Evolutionary conservation across 2,888 invertebrate species (phyloP).

Genomic region (Euplexia lucipara): DNA sequence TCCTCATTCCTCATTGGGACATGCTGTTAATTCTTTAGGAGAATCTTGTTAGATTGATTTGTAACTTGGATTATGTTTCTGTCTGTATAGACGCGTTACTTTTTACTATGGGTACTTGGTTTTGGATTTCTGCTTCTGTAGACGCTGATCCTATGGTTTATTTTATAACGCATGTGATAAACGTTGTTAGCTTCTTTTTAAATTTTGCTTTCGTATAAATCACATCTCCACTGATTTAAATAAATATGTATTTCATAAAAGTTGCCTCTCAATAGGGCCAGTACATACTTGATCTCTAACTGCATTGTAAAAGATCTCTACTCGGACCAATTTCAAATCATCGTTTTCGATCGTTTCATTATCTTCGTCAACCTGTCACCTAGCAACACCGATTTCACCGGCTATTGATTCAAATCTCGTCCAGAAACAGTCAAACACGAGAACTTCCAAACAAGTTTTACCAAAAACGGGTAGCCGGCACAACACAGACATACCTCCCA

Average conservation of each 20-base stretch:
- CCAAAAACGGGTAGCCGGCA: conserved; percentile 70
- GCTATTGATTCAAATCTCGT: conserved; percentile 42
- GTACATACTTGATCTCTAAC: conserved; percentile 13
- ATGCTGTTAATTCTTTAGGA: conserved; percentile 27
- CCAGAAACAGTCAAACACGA: conserved; percentile 48
- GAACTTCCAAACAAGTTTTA: conserved; percentile 60
- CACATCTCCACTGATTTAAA: not conserved
- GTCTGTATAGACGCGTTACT: not conserved
- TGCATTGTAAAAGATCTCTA: conserved; percentile 2
- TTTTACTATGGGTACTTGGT: not conserved
- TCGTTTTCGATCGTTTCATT: conserved; percentile 13
- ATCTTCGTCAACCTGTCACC: conserved; percentile 29
- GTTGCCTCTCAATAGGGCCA: conserved; percentile 32
- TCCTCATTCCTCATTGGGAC: conserved; percentile 39
- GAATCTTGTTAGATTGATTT: conserved; percentile 43
- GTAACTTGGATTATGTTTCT: conserved; percentile 15
- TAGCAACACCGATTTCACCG: conserved; percentile 40
- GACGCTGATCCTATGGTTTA: not conserved
- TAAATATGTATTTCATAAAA: conserved; percentile 10
- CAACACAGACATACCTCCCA: conserved; percentile 77
- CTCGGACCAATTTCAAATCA: conserved; percentile 20
- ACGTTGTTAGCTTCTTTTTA: not conserved
- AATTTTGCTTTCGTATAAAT: not conserved
- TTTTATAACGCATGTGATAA: not conserved
- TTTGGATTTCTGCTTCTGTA: not conserved